phyloP scores from a whole-genome alignment of 2,113 vertebrate species.

The Antidorcas marsupialis region DNA sequence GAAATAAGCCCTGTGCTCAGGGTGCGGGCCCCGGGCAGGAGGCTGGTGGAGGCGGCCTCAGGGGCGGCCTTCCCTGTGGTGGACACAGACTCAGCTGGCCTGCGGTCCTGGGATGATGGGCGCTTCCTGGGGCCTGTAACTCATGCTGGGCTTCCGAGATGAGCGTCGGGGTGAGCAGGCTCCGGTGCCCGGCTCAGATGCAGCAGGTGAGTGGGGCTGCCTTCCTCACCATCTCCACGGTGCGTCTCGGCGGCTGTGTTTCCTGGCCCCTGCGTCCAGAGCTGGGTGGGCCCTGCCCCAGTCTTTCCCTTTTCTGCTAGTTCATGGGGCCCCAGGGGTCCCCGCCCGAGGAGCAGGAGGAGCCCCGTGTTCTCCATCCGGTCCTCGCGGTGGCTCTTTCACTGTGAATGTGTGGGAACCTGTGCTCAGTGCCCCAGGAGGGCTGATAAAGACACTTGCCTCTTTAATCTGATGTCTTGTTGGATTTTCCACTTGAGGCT shows the following conservation, averaged over 20 bases:
- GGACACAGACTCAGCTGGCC: neutral
- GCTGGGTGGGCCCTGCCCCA: accelerated
- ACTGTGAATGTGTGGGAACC: accelerated
- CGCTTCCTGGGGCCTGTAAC: accelerated
- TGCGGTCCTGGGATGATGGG: accelerated
- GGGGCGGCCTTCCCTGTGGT: accelerated
- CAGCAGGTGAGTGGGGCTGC: neutral
- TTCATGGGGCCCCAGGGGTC: accelerated
- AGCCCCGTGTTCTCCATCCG: accelerated
- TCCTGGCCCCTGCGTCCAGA: neutral
- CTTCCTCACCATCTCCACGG: neutral
- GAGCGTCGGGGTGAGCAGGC: accelerated
- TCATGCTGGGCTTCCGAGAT: neutral
- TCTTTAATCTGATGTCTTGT: accelerated
- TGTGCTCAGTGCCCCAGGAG: accelerated
- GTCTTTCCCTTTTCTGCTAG: too few species aligned
- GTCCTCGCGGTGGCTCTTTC: accelerated
- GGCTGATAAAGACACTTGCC: accelerated
- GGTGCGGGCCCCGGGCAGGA: accelerated
- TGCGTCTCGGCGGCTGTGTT: accelerated
- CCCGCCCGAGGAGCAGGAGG: neutral
- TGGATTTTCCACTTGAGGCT: neutral
- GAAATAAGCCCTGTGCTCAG: accelerated
- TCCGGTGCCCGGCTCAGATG: neutral
- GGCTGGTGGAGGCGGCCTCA: accelerated